Evolutionary conservation across 2,888 invertebrate species (phyloP).

Genomic region (Sinhomidia bicolor): DNA sequence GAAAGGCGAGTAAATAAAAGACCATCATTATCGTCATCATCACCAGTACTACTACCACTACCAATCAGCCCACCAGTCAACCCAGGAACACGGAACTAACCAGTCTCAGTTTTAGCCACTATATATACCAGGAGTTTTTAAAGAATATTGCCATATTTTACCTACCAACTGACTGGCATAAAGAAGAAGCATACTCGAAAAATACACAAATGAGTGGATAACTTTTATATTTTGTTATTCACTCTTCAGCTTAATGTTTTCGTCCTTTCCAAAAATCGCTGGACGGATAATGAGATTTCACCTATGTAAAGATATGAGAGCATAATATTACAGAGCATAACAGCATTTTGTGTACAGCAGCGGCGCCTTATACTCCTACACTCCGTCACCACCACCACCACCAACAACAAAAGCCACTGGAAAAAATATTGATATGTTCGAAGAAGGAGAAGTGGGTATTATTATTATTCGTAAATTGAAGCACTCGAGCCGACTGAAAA

Average conservation of each 20-base stretch:
- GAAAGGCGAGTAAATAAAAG: constrained; percentile 35
- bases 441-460: background rate
- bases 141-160: background rate
- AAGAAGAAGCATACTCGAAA: background rate
- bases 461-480: constrained; percentile 43
- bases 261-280: constrained; percentile 29
- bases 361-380: background rate
- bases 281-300: constrained; percentile 28
- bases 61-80: constrained; percentile 18
- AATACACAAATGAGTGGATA: constrained; percentile 19
- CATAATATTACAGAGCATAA: background rate
- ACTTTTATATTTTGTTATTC: constrained; percentile 21
- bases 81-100: constrained; percentile 38
- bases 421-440: constrained; percentile 37
- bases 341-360: background rate
- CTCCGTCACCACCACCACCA: background rate
- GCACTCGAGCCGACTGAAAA: constrained; percentile 6
- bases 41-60: constrained; percentile 10
- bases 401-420: constrained; percentile 1
- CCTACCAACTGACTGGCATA: background rate
- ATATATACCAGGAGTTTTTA: background rate
- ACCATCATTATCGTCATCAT: constrained; percentile 4
- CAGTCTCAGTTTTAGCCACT: constrained; percentile 7
- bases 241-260: constrained; percentile 10
- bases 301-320: background rate